Evolutionary conservation across 2,113 vertebrate species (phyloP).

Genomic region (Nettapus auritus): DNA sequence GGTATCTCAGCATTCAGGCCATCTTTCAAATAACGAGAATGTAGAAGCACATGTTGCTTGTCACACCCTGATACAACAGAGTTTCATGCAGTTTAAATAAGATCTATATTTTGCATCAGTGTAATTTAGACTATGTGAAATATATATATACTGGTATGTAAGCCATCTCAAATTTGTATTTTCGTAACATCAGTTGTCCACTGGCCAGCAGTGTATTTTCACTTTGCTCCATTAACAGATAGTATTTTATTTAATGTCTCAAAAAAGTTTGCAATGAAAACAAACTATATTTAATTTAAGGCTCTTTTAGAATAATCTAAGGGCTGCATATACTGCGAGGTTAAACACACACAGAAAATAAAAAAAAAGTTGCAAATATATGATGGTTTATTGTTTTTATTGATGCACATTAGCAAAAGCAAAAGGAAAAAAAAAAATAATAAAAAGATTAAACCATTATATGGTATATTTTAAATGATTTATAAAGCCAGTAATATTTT

Average conservation of each 20-base stretch:
- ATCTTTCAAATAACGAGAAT: not conserved
- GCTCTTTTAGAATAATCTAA: not conserved
- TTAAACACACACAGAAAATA: not conserved
- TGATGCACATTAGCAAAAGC: not conserved
- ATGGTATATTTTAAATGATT: not conserved
- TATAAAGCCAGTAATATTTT: not conserved
- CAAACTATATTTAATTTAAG: not conserved
- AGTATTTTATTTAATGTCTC: not conserved
- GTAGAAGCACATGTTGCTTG: not conserved
- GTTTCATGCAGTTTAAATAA: not conserved
- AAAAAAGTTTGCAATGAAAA: not conserved
- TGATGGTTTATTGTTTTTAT: not conserved
- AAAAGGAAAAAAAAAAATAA: not conserved
- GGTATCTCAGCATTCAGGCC: not conserved
- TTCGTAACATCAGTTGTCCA: not conserved
- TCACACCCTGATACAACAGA: not conserved
- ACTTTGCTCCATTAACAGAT: not conserved
- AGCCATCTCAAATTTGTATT: not conserved
- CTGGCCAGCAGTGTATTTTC: not conserved
- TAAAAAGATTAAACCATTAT: not conserved
- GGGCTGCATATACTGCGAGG: rapidly evolving
- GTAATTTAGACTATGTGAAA: not conserved
- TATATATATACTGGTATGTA: not conserved
- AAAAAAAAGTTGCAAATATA: not conserved
- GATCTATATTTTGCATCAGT: not conserved